phyloP scores from a whole-genome alignment of 2,888 invertebrate genomes.

The Didymodactylos carnosus region DNA sequence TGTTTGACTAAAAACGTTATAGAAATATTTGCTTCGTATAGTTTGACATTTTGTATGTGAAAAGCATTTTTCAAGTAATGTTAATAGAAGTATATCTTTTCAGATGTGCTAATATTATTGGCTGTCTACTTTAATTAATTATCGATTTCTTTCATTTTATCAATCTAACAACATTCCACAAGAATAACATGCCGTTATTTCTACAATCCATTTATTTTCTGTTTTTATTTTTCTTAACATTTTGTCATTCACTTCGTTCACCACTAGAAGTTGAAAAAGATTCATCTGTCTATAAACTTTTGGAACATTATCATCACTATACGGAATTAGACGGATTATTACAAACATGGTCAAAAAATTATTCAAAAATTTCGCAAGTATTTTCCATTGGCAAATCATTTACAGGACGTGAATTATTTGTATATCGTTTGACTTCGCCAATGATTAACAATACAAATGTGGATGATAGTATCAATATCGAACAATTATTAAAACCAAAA shows the following conservation, averaged over 20 bases:
- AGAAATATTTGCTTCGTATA: no score
- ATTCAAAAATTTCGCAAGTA: conserved; percentile 26
- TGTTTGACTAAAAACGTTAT: no score
- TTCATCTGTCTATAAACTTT: conserved; percentile 7
- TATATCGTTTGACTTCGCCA: conserved; percentile 38
- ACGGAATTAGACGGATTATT: conserved; percentile 17
- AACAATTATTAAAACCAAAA: conserved; percentile 51
- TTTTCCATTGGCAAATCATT: conserved; percentile 60
- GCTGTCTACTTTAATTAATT: no score
- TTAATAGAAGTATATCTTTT: no score
- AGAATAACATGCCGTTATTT: no score
- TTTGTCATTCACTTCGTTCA: neutral
- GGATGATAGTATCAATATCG: conserved; percentile 45
- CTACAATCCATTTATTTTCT: no score
- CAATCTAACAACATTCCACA: no score
- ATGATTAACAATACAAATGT: conserved; percentile 63
- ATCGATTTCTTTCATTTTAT: no score
- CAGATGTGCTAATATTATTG: no score
- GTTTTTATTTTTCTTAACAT: neutral
- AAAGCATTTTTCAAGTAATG: no score
- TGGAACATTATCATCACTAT: conserved; percentile 16
- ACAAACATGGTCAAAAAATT: conserved; percentile 17
- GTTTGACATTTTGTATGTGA: no score
- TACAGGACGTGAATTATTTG: conserved; percentile 61
- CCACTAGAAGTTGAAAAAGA: conserved; percentile 1